Conservation (phyloP, 2,888 invertebrate genomes). For the Ectobius pallidus region DNA sequence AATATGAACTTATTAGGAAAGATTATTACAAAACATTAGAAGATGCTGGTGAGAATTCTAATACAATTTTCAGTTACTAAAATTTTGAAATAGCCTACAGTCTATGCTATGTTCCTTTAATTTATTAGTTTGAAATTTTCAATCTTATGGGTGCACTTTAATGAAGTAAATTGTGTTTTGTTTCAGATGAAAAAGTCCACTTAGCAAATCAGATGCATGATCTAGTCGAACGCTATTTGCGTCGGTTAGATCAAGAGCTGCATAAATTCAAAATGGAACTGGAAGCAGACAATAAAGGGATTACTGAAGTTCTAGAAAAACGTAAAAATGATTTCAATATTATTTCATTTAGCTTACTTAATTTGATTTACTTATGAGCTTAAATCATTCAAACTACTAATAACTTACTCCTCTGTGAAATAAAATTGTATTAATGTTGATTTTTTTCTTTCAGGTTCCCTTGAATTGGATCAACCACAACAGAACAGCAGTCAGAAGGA, state of each 20-base stretch:
- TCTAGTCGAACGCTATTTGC: slow-evolving; percentile 89
- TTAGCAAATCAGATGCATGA: slow-evolving; percentile 95
- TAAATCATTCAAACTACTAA: too few species aligned
- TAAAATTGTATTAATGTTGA: too few species aligned
- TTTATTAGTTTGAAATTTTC: too few species aligned
- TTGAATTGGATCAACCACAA: slow-evolving; percentile 80
- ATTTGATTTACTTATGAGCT: too few species aligned
- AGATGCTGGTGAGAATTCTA: slow-evolving; percentile 73
- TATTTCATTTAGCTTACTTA: too few species aligned
- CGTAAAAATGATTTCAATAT: slow-evolving; percentile 49
- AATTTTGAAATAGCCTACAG: too few species aligned
- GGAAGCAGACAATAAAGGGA: slow-evolving; percentile 98
- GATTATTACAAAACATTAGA: slow-evolving; percentile 92
- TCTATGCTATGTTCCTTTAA: too few species aligned
- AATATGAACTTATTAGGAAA: slow-evolving; percentile 81
- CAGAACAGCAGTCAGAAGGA: slow-evolving; percentile 79
- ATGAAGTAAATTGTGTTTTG: too few species aligned
- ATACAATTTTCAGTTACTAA: too few species aligned
- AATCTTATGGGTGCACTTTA: too few species aligned
- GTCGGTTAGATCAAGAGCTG: slow-evolving; percentile 86
- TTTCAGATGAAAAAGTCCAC: slow-evolving; percentile 87
- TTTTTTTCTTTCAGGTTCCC: slow-evolving; percentile 65
- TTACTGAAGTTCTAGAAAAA: slow-evolving; percentile 94
- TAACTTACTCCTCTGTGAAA: too few species aligned
- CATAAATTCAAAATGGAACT: slow-evolving; percentile 98